Evolutionary conservation across 2,113 vertebrate genomes (phyloP), one percentile per base, ranked within the genome.

Genomic region (Poeciliopsis occidentalis): DNA sequence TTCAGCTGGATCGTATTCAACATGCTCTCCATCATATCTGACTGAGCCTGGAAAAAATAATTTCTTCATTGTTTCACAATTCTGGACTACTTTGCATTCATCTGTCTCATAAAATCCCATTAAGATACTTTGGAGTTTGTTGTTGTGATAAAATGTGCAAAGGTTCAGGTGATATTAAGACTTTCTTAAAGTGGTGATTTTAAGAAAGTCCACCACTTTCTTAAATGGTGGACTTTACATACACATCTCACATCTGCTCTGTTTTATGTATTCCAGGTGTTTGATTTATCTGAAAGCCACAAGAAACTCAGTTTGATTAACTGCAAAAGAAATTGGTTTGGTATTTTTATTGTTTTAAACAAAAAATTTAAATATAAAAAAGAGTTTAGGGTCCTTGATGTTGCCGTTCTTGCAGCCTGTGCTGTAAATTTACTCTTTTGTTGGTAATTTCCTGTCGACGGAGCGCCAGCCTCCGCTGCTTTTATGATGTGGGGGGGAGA

Each of bases 401-500:
- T 86, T 84, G 83, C 61, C 66, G 63, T 44, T 76, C 44, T 31
- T 89, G 87, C 85, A 83, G 86, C 0, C 32, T 69, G 37, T 70
- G 89, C 71, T 92, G 83, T 92, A 92, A 94, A 91, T 89, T 95
- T 93, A 92, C 91, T 92, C 92, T 94, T 91, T 92, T 94, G 93
- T 94, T 91, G 90, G 93, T 94, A 92, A 96, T 96, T 98, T 97
- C 95, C 94, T 96, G 95, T 95, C 75, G 89, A 92, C 93, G 89
- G 91, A 91, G 85, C 94, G 95, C 92, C 91, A 95, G 95, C 91
- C 95, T 94, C 94, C 64, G 86, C 93, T 31, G 88, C 91, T 93
- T 96, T 96, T 95, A 95, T 96, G n/a, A 89, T 92, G 75, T 76
- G 83, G 91, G 79, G 83, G 91, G 89, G 89, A 93, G 92, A 93